A percentile compares a stretch with the other conserved stretches of the same genome.
Conservation (phyloP, 2,888 invertebrate genomes). For the Hecatera dysodea region DNA sequence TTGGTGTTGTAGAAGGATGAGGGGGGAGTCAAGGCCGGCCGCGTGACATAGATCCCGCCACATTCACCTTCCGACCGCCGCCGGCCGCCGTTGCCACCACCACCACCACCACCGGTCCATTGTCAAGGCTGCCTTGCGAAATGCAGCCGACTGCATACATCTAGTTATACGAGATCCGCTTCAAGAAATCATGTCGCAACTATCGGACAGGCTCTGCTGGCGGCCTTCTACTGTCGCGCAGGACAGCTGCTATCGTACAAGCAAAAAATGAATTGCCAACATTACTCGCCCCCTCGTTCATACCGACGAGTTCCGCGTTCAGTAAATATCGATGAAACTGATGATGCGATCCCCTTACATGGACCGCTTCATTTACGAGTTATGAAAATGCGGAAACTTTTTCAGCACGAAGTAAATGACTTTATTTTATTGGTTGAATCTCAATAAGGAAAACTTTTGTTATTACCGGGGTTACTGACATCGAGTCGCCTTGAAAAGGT, state of each 20-base stretch:
- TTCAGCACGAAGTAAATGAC: slow-evolving; percentile 50
- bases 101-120: slow-evolving; percentile 79
- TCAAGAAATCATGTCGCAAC: slow-evolving; percentile 79
- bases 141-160: slow-evolving; percentile 73
- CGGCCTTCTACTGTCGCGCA: slow-evolving; percentile 73
- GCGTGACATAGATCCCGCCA: slow-evolving; percentile 87
- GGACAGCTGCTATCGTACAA: slow-evolving; percentile 66
- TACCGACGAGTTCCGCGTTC: slow-evolving; percentile 62
- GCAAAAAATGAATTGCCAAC: slow-evolving; percentile 39
- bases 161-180: slow-evolving; percentile 77
- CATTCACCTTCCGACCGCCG: slow-evolving; percentile 88
- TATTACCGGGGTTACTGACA: slow-evolving; percentile 74
- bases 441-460: slow-evolving; percentile 61
- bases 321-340: slow-evolving; percentile 43
- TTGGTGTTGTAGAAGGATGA: slow-evolving; percentile 76
- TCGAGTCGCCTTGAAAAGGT: slow-evolving; percentile 70
- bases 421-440: slow-evolving; percentile 56
- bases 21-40: slow-evolving; percentile 88
- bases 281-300: slow-evolving; percentile 30
- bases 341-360: slow-evolving; percentile 51
- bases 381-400: slow-evolving; percentile 55
- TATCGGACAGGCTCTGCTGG: slow-evolving; percentile 68
- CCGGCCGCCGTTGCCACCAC: slow-evolving; percentile 71
- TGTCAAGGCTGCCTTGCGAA: slow-evolving; percentile 89
- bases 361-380: slow-evolving; percentile 35